Conservation (phyloP, 2,113 vertebrate species). For the Salvelinus sp. region DNA sequence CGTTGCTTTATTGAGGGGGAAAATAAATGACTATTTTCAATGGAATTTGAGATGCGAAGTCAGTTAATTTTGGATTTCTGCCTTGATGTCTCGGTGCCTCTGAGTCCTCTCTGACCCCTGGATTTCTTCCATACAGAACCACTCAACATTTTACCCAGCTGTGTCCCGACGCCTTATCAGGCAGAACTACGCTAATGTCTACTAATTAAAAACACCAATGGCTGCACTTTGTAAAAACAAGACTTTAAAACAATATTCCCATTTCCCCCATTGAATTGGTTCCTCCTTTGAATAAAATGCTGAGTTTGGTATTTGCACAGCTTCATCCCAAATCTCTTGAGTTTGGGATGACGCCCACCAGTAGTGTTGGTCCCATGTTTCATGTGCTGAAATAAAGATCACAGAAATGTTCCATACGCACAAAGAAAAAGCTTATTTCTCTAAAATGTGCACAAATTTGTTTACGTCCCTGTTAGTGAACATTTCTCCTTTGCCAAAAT, state of each 20-base stretch:
- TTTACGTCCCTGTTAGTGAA: no score
- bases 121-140: background rate
- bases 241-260: no score
- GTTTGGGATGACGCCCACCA: background rate
- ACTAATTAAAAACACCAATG: background rate
- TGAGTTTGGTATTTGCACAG: no score
- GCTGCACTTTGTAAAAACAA: no score
- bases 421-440: no score
- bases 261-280: no score
- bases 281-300: no score
- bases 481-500: no score
- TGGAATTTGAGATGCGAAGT: background rate
- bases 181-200: background rate
- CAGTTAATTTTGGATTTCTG: background rate
- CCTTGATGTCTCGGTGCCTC: background rate
- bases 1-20: slow-evolving; percentile 23
- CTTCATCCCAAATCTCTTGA: no score
- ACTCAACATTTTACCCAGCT: background rate
- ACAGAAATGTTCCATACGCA: no score
- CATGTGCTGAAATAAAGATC: no score
- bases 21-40: slow-evolving; percentile 19
- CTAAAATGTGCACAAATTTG: no score
- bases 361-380: background rate
- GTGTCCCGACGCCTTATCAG: background rate
- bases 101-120: background rate